Evolutionary conservation across 2,797 vertebrate species (phyloP).

Genomic region (Iguana delicatissima): DNA sequence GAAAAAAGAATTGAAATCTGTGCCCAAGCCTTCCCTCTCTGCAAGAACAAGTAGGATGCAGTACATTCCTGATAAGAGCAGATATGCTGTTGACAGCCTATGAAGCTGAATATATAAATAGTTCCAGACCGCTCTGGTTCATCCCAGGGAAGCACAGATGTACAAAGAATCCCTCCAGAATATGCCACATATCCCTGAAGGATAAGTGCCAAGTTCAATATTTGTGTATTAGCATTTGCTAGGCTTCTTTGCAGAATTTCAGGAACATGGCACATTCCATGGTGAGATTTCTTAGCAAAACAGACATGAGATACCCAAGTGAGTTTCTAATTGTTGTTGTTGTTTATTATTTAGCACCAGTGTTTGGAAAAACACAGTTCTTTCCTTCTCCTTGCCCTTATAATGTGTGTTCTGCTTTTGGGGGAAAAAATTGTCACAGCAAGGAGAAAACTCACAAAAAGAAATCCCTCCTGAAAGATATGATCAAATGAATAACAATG

Average conservation of each 20-base stretch:
- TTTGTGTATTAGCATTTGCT: constrained; percentile 19
- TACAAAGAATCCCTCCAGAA: constrained; percentile 4
- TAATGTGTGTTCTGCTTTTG: not conserved
- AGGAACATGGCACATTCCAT: not conserved
- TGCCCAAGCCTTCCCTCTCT: not conserved
- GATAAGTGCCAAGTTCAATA: constrained; percentile 4
- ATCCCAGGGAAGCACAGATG: constrained; percentile 20
- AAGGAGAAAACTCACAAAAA: not conserved
- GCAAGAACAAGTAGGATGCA: not conserved
- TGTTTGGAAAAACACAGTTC: not conserved
- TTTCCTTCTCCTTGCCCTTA: not conserved
- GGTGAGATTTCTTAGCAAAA: constrained; percentile 21
- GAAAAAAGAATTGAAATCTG: not conserved
- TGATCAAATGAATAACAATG: not conserved
- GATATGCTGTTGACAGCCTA: not conserved
- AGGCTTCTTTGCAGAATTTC: not conserved
- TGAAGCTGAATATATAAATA: not conserved
- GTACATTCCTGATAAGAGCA: not conserved
- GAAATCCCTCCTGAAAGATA: not conserved
- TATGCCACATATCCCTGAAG: constrained; percentile 13
- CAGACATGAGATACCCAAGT: not conserved
- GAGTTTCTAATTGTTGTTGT: not conserved
- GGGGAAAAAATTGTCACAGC: not conserved
- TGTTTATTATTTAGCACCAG: not conserved
- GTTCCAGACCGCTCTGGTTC: not conserved